phyloP scores from a whole-genome alignment of 2,797 vertebrate species.

The Pogoniulus pusillus region DNA sequence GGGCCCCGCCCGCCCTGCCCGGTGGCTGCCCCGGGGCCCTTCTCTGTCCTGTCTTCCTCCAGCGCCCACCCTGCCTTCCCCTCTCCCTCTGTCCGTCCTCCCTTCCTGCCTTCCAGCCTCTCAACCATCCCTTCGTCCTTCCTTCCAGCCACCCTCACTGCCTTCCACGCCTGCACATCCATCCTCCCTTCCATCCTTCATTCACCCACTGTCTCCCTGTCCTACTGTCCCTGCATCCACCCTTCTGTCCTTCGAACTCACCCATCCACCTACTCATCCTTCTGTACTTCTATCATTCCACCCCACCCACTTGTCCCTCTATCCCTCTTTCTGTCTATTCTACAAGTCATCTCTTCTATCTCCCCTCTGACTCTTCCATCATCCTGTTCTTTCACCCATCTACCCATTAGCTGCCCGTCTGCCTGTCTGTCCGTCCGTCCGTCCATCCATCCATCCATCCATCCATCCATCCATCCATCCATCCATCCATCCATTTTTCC shows the following conservation, averaged over 20 bases:
- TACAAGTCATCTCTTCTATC: background rate
- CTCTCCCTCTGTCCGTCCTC: background rate
- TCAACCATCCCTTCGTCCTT: background rate
- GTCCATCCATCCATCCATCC: background rate
- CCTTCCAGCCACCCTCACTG: background rate
- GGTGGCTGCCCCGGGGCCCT: background rate
- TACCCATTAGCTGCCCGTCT: background rate
- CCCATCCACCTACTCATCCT: background rate
- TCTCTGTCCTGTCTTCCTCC: background rate
- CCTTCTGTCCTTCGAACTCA: background rate
- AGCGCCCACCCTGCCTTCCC: background rate
- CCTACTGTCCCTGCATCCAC: background rate
- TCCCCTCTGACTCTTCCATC: background rate
- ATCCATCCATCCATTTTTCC: background rate
- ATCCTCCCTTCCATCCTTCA: background rate
- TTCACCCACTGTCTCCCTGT: fast-evolving
- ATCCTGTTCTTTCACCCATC: background rate
- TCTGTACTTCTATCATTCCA: background rate
- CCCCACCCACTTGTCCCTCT: background rate
- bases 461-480: background rate
- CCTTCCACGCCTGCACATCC: background rate
- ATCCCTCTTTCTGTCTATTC: background rate
- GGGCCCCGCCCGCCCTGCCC: background rate
- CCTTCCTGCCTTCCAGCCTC: background rate
- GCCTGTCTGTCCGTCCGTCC: background rate